Percentiles rank a stretch among this genome's conserved stretches.
phyloP scores from a whole-genome alignment of 2,888 invertebrate species.

The Ariolimax columbianus region DNA sequence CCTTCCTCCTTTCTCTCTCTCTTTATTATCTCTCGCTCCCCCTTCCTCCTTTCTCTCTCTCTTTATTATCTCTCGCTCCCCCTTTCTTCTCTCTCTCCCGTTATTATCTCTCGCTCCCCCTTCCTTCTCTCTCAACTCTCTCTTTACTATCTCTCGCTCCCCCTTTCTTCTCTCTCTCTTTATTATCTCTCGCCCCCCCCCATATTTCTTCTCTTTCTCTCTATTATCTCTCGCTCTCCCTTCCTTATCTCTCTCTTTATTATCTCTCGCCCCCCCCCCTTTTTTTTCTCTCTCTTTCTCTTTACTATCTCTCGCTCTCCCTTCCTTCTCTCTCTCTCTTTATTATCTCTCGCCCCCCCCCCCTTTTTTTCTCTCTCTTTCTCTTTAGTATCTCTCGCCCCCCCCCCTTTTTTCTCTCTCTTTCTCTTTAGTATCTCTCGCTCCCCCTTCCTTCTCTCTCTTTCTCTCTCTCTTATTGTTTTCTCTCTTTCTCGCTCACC shows the following conservation, averaged over 20 bases:
- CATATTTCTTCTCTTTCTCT: background rate
- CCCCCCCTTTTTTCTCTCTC: background rate
- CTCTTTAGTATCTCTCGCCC: too few species aligned
- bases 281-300: background rate
- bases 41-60: too few species aligned
- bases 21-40: conserved; percentile 30
- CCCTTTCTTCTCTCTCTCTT: too few species aligned
- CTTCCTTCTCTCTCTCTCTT: too few species aligned
- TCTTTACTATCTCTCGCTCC: too few species aligned
- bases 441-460: background rate
- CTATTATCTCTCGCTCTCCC: too few species aligned
- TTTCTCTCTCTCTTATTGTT: background rate
- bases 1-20: background rate
- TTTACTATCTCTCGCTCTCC: too few species aligned
- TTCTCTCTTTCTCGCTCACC: background rate
- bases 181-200: background rate
- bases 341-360: background rate
- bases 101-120: too few species aligned
- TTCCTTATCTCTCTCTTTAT: background rate
- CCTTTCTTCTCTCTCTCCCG: too few species aligned
- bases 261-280: too few species aligned
- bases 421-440: too few species aligned
- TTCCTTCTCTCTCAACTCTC: too few species aligned
- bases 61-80: conserved; percentile 21
- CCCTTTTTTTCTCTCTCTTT: background rate